Conservation (phyloP, 2,113 vertebrate species). For the Xenus cinereus region DNA sequence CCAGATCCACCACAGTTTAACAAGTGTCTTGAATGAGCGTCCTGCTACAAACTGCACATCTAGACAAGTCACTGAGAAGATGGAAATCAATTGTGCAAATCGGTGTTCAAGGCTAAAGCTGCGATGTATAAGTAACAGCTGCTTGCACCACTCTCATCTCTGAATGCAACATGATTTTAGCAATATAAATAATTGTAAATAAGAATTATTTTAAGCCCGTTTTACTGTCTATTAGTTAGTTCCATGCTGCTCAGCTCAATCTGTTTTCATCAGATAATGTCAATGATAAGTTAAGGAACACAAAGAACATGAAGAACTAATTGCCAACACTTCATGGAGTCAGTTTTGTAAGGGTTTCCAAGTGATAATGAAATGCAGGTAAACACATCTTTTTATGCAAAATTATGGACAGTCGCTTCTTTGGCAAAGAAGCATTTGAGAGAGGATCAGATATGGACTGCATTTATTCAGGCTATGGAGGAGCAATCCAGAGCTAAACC, state of each 20-base stretch:
- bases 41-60: neutral
- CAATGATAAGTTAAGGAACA: neutral
- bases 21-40: neutral
- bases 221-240: neutral
- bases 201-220: neutral
- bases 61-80: neutral
- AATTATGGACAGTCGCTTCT: neutral
- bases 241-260: neutral
- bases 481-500: neutral
- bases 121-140: accelerated
- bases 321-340: neutral
- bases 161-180: neutral
- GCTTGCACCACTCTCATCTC: neutral
- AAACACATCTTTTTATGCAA: neutral
- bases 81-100: neutral
- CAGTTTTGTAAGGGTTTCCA: neutral
- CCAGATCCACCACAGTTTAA: neutral
- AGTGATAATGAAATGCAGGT: neutral
- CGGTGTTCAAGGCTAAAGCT: neutral
- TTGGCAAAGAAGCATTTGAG: neutral
- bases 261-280: neutral
- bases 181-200: neutral
- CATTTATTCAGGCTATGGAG: neutral
- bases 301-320: neutral
- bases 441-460: neutral